A percentile compares a stretch with the other conserved stretches of the same genome.
phyloP scores from a whole-genome alignment of 2,888 invertebrate species.

The Lasioglossum morio region DNA sequence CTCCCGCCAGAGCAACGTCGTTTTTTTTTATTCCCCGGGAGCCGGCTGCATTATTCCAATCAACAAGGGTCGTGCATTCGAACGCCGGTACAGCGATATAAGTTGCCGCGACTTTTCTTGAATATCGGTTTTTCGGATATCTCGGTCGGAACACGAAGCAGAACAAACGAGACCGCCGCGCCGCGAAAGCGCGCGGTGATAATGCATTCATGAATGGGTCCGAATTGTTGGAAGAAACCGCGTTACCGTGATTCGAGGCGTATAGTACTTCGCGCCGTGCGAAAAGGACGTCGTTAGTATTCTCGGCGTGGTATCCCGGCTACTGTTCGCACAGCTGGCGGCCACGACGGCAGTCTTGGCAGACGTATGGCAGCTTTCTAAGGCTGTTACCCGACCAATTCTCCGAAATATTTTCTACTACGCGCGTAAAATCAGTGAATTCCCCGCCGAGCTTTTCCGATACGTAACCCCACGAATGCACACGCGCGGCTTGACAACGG shows the following conservation, averaged over 20 bases:
- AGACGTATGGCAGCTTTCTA: constrained; percentile 41
- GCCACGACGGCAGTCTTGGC: not conserved
- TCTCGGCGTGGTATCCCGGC: constrained; percentile 55
- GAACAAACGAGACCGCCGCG: constrained; percentile 59
- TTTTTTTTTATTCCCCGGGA: not conserved
- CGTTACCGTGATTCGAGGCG: constrained; percentile 24
- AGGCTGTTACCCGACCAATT: constrained; percentile 62
- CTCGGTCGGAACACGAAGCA: not conserved
- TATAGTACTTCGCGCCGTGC: not conserved
- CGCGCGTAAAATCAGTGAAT: constrained; percentile 74
- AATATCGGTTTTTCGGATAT: not conserved
- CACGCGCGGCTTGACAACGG: not conserved
- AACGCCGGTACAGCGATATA: constrained; percentile 15
- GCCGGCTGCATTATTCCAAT: not conserved
- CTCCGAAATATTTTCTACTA: constrained; percentile 69
- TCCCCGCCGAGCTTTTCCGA: constrained; percentile 71
- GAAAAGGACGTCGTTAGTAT: constrained; percentile 73
- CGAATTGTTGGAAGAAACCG: constrained; percentile 74
- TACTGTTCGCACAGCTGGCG: constrained; percentile 2
- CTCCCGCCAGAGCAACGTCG: not conserved
- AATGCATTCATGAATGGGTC: constrained; percentile 81
- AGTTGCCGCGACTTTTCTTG: constrained; percentile 3
- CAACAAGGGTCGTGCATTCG: not conserved
- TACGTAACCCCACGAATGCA: constrained; percentile 61
- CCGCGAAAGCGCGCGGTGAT: constrained; percentile 71